Evolutionary conservation across 2,888 invertebrate species (phyloP), one percentile per base, ranked within the genome.

Genomic region (Agrochola lota): DNA sequence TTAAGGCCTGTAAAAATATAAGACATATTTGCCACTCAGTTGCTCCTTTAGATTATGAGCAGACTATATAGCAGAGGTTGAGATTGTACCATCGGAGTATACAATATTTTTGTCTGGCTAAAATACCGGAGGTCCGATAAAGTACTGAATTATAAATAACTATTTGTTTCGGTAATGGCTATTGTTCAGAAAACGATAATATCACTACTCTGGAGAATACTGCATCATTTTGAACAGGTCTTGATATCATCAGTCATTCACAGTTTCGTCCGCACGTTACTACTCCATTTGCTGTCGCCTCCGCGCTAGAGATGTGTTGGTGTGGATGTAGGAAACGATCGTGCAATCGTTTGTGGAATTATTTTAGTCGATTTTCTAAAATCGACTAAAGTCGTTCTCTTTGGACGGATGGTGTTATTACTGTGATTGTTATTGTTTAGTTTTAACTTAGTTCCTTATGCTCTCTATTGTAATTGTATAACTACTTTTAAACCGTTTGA

Each of bases 311-410:
- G 71, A 66, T 59, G 62, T 74, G 70, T 30, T 46, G 84, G 70
- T 81, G 84, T 84, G 84, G 84, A 84, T 84, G 84, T 84, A 84
- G 84, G 81, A 84, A 70, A 70, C 40, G 35, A 46, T 69, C 11
- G 70, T 71, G 57, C n/a, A 62, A 12, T 68, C 35, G 60, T 73
- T 62, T 52, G 52, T 63, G 23, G 60, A 78, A 72, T 52, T 23
- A 49, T 26, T 79, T 84, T 77, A 77, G 84, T 68, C 69, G 77
- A 80, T 74, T 77, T 15, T 62, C 3, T 40, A 75, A 69, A 70
- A 35, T 80, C 71, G 62, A 70, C 74, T 60, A 72, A 66, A 78
- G 2, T 77, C 3, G 26, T 69, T 84, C 57, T 46, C 26, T 46
- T 17, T 69, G 55, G 7, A 52, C 49, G 60, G 40, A 35, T 78